Evolutionary conservation across 2,797 vertebrate species (phyloP).

Genomic region (Champsocephalus gunnari): DNA sequence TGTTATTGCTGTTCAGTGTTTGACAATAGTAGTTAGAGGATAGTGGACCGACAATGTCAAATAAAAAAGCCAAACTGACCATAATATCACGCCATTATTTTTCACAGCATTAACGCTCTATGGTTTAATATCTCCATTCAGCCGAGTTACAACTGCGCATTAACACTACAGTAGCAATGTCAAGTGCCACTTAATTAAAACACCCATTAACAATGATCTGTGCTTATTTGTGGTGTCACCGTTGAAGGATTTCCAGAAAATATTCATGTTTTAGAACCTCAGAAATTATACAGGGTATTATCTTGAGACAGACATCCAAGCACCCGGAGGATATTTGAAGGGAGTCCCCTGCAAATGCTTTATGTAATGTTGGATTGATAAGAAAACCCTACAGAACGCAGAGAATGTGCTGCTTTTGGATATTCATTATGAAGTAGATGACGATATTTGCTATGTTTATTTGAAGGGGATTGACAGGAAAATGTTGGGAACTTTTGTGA

Average conservation of each 20-base stretch:
- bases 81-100: not conserved
- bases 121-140: not conserved
- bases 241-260: not conserved
- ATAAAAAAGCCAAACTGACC: not conserved
- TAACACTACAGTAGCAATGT: not conserved
- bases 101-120: not conserved
- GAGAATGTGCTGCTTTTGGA: not conserved
- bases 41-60: not conserved
- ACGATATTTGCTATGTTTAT: not conserved
- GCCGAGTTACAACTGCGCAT: not conserved
- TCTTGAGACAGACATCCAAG: not conserved
- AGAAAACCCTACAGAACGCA: not conserved
- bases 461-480: conserved; percentile 16
- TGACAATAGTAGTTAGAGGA: not conserved
- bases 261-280: not conserved
- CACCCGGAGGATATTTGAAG: not conserved
- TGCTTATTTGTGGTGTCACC: not conserved
- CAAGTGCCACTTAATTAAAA: conserved; percentile 19
- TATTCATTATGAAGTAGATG: not conserved
- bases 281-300: not conserved
- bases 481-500: conserved; percentile 57
- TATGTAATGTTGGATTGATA: conserved; percentile 8
- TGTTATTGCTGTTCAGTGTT: conserved; percentile 3
- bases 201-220: not conserved
- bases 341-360: conserved; percentile 6